phyloP scores from a whole-genome alignment of 2,888 invertebrate species.

The Flabesymbios commensalis region DNA sequence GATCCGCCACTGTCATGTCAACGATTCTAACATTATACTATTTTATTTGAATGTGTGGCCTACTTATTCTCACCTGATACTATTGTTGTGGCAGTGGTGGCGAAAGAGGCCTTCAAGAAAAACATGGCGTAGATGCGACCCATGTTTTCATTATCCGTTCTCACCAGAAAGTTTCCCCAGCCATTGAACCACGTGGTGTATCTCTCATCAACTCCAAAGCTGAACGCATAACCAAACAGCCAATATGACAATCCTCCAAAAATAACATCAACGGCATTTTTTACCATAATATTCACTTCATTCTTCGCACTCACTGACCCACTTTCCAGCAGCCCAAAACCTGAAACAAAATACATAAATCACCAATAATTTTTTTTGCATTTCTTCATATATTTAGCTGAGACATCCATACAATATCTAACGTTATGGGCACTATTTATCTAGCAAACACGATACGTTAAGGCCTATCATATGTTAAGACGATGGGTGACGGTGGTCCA shows the following conservation, averaged over 20 bases:
- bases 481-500: too few relatives aligned
- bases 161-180: conserved; percentile 78
- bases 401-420: too few relatives aligned
- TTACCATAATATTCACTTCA: conserved; percentile 97
- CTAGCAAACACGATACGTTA: too few relatives aligned
- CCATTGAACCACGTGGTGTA: conserved; percentile 77
- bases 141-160: conserved; percentile 72
- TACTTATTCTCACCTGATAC: conserved; percentile 49
- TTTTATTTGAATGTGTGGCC: too few relatives aligned
- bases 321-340: conserved; percentile 91
- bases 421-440: too few relatives aligned
- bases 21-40: too few relatives aligned
- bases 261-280: conserved; percentile 90
- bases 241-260: conserved; percentile 94
- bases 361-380: too few relatives aligned
- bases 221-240: conserved; percentile 69
- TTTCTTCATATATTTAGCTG: too few relatives aligned
- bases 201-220: conserved; percentile 41
- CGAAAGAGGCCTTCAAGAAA: conserved; percentile 72
- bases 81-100: conserved; percentile 53
- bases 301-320: conserved; percentile 81
- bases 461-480: too few relatives aligned
- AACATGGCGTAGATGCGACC: conserved; percentile 86
- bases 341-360: too few relatives aligned
- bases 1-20: too few relatives aligned